Evolutionary conservation across 2,797 vertebrate genomes (phyloP).

Genomic region (Gobionotothen gibberifrons): DNA sequence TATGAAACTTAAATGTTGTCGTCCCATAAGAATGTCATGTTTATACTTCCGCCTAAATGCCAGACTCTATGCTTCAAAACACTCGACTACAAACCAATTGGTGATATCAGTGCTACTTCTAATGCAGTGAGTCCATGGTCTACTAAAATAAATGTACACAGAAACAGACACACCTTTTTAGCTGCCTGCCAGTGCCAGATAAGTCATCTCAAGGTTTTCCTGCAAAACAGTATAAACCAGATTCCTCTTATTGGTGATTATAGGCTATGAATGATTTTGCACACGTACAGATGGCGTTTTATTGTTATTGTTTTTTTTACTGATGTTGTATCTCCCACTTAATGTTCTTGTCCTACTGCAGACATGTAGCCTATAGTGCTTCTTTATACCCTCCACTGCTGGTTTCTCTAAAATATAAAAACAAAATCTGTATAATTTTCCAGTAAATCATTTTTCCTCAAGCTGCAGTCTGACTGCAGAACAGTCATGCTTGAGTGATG

Average conservation of each 20-base stretch:
- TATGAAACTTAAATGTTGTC: too few species aligned
- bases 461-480: conserved; percentile 72
- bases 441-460: conserved; percentile 41
- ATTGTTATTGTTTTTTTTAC: conserved; percentile 10
- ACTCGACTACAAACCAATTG: too few species aligned
- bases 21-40: too few species aligned
- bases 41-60: too few species aligned
- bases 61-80: too few species aligned
- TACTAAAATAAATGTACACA: too few species aligned
- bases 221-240: not conserved
- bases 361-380: not conserved
- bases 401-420: conserved; percentile 16
- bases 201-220: not conserved
- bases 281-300: conserved; percentile 35
- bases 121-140: too few species aligned
- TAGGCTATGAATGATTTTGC: too few species aligned
- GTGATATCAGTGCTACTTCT: too few species aligned
- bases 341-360: not conserved
- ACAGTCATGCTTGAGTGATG: conserved; percentile 71
- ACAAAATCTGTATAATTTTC: conserved; percentile 6
- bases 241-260: too few species aligned
- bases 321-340: not conserved
- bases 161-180: not conserved
- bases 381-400: not conserved
- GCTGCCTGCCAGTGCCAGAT: not conserved